Conservation (phyloP, 2,888 invertebrate genomes). For the Axea sp. region DNA sequence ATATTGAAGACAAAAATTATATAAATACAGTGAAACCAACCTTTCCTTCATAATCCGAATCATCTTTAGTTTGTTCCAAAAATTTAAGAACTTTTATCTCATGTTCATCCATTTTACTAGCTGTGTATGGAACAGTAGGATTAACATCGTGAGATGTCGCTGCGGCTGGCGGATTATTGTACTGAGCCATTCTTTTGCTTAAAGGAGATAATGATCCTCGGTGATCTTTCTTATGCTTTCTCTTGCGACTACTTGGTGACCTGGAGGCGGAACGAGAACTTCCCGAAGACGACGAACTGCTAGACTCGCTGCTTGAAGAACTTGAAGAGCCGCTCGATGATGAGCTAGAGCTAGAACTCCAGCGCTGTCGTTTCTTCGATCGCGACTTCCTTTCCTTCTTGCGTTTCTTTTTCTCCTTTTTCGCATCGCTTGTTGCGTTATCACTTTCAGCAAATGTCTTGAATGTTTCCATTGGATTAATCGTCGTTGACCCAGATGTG, state of each 20-base stretch:
- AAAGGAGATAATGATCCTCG: slow-evolving; percentile 88
- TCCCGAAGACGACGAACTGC: slow-evolving; percentile 81
- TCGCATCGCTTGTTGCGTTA: slow-evolving; percentile 72
- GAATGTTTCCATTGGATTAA: slow-evolving; percentile 74
- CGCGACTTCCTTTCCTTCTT: slow-evolving; percentile 79
- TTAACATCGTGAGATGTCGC: slow-evolving; percentile 80
- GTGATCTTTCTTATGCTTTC: slow-evolving; percentile 83
- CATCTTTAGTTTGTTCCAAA: slow-evolving; percentile 88
- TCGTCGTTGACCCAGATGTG: slow-evolving; percentile 44
- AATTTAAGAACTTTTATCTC: slow-evolving; percentile 87
- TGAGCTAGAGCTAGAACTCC: slow-evolving; percentile 84
- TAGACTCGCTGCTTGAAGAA: slow-evolving; percentile 82
- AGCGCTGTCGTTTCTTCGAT: slow-evolving; percentile 77
- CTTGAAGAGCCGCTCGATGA: slow-evolving; percentile 85
- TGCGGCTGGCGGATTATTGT: slow-evolving; percentile 85
- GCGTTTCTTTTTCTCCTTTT: slow-evolving; percentile 79
- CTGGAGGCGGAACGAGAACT: slow-evolving; percentile 75
- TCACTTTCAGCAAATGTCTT: slow-evolving; percentile 75
- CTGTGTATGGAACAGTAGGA: slow-evolving; percentile 79
- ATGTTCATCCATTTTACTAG: slow-evolving; percentile 82
- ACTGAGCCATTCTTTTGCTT: slow-evolving; percentile 91
- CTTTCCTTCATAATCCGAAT: slow-evolving; percentile 91
- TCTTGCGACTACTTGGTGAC: slow-evolving; percentile 72
- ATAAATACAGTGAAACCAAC: no score
- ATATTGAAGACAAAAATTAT: no score